Percentiles rank a stretch among this genome's conserved stretches.
phyloP scores from a whole-genome alignment of 2,113 vertebrate genomes.

The Fulica atra region DNA sequence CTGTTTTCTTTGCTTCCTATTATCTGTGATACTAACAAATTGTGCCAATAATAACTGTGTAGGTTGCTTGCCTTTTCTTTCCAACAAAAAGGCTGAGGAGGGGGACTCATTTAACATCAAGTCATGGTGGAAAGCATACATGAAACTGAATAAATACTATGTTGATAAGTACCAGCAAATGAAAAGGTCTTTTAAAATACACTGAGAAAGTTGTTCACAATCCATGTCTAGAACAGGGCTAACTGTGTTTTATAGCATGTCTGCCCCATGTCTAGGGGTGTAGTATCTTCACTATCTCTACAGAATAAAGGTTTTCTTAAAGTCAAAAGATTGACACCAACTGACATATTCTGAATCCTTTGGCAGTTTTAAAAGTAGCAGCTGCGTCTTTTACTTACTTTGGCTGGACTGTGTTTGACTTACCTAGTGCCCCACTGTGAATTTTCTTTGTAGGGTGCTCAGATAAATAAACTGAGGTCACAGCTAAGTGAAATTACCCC shows the following conservation, averaged over 20 bases:
- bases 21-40: not conserved
- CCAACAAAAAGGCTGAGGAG: not conserved
- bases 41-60: not conserved
- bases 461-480: not conserved
- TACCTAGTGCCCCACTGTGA: not conserved
- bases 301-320: not conserved
- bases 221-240: not conserved
- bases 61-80: not conserved
- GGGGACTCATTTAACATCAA: not conserved
- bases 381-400: not conserved
- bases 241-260: not conserved
- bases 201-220: not conserved
- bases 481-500: not conserved
- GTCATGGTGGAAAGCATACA: not conserved
- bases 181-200: not conserved
- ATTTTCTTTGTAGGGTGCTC: not conserved
- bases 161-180: not conserved
- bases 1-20: not conserved
- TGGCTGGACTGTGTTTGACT: not conserved
- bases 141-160: not conserved
- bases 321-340: not conserved
- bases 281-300: not conserved
- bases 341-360: not conserved
- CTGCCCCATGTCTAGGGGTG: not conserved
- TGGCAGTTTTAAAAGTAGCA: not conserved